Percentiles rank a stretch among this genome's conserved stretches.
phyloP scores from a whole-genome alignment of 2,888 invertebrate genomes.

The Gasteruption jaculator region DNA sequence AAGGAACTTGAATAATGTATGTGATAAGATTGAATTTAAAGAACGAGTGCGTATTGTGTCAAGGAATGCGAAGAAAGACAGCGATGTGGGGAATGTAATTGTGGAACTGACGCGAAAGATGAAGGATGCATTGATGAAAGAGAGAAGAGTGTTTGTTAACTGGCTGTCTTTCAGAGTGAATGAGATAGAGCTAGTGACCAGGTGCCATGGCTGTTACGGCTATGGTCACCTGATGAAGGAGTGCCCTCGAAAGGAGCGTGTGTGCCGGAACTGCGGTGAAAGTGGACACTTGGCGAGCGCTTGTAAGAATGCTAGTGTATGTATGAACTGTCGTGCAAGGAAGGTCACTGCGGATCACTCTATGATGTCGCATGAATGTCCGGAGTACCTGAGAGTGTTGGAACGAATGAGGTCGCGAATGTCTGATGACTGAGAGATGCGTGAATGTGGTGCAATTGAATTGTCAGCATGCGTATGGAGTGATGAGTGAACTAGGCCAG shows the following conservation, averaged over 20 bases:
- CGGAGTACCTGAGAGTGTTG: conserved; percentile 8
- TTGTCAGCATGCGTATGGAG: conserved; percentile 10
- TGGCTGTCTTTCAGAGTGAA: background rate
- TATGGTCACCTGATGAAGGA: conserved; percentile 7
- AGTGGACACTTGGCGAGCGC: conserved; percentile 7
- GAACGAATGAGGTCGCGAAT: background rate
- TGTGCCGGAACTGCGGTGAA: conserved; percentile 13
- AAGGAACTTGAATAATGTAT: background rate
- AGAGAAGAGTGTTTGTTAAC: background rate
- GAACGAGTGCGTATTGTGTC: background rate
- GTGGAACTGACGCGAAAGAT: conserved; percentile 3
- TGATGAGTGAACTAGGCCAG: conserved; percentile 16
- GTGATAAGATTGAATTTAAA: background rate
- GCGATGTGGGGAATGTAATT: conserved; percentile 4
- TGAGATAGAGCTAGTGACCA: background rate
- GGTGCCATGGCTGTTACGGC: conserved; percentile 11
- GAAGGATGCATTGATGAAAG: background rate
- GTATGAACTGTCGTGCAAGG: conserved; percentile 10
- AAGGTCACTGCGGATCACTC: conserved; percentile 7
- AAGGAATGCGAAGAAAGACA: background rate
- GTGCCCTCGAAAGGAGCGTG: background rate
- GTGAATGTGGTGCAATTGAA: conserved; percentile 13
- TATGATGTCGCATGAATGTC: conserved; percentile 2
- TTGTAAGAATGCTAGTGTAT: conserved; percentile 2
- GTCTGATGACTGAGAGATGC: background rate